Percentiles rank a stretch among this genome's conserved stretches.
phyloP scores from a whole-genome alignment of 1,140 invertebrate genomes.

The Monochamus saltuarius region DNA sequence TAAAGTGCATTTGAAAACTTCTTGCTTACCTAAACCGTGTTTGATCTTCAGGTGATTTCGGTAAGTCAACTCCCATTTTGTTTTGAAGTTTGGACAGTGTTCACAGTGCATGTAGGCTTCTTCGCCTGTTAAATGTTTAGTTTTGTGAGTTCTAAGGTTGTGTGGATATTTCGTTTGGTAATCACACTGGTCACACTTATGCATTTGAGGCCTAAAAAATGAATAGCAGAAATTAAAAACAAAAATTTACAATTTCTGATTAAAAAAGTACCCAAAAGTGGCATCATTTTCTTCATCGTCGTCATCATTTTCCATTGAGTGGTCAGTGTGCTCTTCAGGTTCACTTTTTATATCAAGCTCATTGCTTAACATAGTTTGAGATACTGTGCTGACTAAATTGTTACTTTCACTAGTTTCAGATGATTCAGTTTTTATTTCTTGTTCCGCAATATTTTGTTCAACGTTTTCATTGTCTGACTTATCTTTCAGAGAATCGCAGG shows the following conservation, averaged over 20 bases:
- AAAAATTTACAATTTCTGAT: not conserved
- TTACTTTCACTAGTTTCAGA: not conserved
- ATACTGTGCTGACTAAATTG: not conserved
- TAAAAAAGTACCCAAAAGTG: not conserved
- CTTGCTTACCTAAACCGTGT: conserved; percentile 5
- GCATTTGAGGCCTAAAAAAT: conserved; percentile 6
- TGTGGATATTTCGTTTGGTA: conserved; percentile 13
- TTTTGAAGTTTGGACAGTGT: conserved; percentile 14
- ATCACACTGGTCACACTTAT: conserved; percentile 14
- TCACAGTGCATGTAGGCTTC: conserved; percentile 14
- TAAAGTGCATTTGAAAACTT: conserved; percentile 7
- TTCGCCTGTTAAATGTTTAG: conserved; percentile 14
- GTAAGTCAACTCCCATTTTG: conserved; percentile 18
- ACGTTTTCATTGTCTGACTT: conserved; percentile 6
- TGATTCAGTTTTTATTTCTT: not conserved
- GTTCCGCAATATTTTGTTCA: not conserved
- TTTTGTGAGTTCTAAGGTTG: conserved; percentile 20
- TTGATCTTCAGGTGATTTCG: conserved; percentile 18
- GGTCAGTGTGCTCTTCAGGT: conserved; percentile 5
- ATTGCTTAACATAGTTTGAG: not conserved
- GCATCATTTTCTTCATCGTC: not conserved
- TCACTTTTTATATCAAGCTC: conserved; percentile 18
- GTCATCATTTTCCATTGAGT: not conserved
- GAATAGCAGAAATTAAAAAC: not conserved
- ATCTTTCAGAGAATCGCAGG: not conserved